Conservation (phyloP, 2,888 invertebrate genomes). For the Xestia ashworthii region DNA sequence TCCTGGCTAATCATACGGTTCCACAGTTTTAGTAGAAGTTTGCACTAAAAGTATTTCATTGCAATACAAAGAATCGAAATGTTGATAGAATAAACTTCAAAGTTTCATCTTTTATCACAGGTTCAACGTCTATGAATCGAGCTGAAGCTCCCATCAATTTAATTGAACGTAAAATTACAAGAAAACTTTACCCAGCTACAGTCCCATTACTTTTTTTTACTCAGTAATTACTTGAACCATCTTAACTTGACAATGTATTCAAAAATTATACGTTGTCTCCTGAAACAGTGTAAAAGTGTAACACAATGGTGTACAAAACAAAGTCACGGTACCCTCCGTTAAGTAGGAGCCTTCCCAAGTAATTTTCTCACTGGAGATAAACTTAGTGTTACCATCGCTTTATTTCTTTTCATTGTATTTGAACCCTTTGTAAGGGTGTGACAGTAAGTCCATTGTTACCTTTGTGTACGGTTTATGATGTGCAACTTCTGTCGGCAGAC, state of each 20-base stretch:
- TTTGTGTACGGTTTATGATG: slow-evolving; percentile 80
- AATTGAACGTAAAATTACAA: slow-evolving; percentile 30
- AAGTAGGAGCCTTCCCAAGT: slow-evolving; percentile 69
- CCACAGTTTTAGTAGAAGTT: background rate
- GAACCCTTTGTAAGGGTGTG: slow-evolving; percentile 77
- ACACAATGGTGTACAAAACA: slow-evolving; percentile 69
- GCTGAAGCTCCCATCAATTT: slow-evolving; percentile 6
- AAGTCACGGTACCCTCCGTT: slow-evolving; percentile 66
- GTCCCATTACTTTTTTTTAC: slow-evolving; percentile 55
- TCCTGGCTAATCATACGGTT: background rate
- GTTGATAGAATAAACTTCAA: slow-evolving; percentile 15
- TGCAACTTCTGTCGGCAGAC: slow-evolving; percentile 74
- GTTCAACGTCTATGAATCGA: slow-evolving; percentile 11
- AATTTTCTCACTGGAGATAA: slow-evolving; percentile 76
- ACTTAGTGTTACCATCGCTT: slow-evolving; percentile 74
- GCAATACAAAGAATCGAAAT: background rate
- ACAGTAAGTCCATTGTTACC: slow-evolving; percentile 77
- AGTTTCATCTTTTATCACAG: background rate
- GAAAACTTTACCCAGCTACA: slow-evolving; percentile 19
- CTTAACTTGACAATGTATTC: slow-evolving; percentile 65
- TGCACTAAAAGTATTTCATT: slow-evolving; percentile 11
- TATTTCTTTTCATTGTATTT: slow-evolving; percentile 80
- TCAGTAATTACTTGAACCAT: slow-evolving; percentile 52
- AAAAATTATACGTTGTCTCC: slow-evolving; percentile 59
- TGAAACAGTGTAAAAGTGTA: slow-evolving; percentile 51